Evolutionary conservation across 2,888 invertebrate genomes (phyloP).

Genomic region (Mesochorus sp.): DNA sequence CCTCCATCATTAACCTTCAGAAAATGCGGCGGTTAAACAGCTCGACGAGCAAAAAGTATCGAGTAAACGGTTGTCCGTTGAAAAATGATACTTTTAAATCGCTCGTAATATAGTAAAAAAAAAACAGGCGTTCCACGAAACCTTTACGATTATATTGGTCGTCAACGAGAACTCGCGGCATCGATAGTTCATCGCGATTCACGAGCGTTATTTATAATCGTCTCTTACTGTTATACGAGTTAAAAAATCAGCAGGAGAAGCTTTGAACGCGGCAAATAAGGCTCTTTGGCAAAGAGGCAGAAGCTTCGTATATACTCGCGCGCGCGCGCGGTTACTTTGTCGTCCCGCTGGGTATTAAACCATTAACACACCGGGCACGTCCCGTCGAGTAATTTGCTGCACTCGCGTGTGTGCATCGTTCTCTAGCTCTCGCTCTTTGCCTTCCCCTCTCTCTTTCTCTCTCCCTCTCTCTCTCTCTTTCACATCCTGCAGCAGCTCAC

Average conservation of each 20-base stretch:
- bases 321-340: slow-evolving; percentile 63
- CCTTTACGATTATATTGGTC: slow-evolving; percentile 45
- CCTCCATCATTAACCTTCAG: too few species aligned
- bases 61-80: background rate
- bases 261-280: slow-evolving; percentile 1
- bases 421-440: slow-evolving; percentile 15
- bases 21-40: too few species aligned
- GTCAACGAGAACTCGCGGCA: slow-evolving; percentile 11
- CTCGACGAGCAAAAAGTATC: too few species aligned
- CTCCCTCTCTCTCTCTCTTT: background rate
- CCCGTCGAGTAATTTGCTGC: slow-evolving; percentile 74
- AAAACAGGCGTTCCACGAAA: too few species aligned
- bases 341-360: slow-evolving; percentile 64
- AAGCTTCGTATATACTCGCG: too few species aligned
- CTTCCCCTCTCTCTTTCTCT: slow-evolving; percentile 10
- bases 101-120: too few species aligned
- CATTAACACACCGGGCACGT: slow-evolving; percentile 63
- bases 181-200: slow-evolving; percentile 50
- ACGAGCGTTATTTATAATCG: slow-evolving; percentile 50
- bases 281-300: slow-evolving; percentile 11
- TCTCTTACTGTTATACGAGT: slow-evolving; percentile 18
- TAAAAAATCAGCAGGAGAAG: slow-evolving; percentile 25
- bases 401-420: slow-evolving; percentile 64
- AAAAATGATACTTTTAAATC: slow-evolving; percentile 25
- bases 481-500: slow-evolving; percentile 24